Evolutionary conservation across 2,113 vertebrate species (phyloP).

Genomic region (Condylura cristata): DNA sequence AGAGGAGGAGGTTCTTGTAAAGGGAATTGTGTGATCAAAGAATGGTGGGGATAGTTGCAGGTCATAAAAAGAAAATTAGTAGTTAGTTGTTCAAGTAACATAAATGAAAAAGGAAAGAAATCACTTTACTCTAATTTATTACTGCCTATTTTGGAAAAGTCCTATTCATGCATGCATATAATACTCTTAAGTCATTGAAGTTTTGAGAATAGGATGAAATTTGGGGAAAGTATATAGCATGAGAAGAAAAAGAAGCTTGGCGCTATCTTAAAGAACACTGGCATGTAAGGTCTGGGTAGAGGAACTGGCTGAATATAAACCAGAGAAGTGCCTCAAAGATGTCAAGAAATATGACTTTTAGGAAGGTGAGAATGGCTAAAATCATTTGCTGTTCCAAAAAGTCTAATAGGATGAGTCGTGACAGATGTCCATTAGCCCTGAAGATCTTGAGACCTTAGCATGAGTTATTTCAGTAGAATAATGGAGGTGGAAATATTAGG

Average conservation of each 20-base stretch:
- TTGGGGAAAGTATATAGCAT: background rate
- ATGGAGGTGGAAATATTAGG: background rate
- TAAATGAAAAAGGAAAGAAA: background rate
- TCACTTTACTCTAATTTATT: background rate
- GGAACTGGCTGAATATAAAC: background rate
- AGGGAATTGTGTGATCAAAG: background rate
- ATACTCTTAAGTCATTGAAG: background rate
- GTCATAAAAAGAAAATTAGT: background rate
- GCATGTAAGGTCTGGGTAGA: background rate
- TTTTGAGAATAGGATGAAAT: constrained; percentile 10
- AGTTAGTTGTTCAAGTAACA: background rate
- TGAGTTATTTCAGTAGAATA: background rate
- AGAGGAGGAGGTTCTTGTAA: too few relatives aligned
- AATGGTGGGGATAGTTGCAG: background rate
- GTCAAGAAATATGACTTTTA: background rate
- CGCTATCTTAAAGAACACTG: background rate
- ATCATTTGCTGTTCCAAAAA: background rate
- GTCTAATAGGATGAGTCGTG: background rate
- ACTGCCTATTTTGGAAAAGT: background rate
- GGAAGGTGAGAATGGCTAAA: background rate
- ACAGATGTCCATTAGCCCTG: background rate
- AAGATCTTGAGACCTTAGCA: background rate
- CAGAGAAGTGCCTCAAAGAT: background rate
- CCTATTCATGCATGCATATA: background rate
- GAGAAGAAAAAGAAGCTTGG: background rate